Percentiles rank a stretch among this genome's conserved stretches.
phyloP scores from a whole-genome alignment of 1,140 invertebrate species.

The Acarapis woodi region DNA sequence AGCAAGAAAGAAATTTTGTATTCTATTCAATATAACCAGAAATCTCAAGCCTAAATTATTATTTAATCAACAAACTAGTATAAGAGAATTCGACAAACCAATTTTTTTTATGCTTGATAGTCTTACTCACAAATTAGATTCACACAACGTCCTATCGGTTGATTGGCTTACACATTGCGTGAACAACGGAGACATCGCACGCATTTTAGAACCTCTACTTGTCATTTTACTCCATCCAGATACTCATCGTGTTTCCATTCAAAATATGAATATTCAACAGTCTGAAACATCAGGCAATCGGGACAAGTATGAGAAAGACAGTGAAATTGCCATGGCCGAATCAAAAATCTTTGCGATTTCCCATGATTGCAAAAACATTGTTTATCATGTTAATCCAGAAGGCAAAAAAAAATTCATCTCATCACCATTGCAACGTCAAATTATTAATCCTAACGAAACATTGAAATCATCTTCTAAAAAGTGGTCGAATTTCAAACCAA shows the following conservation, averaged over 20 bases:
- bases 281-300: conserved; percentile 9
- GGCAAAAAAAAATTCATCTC: conserved; percentile 11
- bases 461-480: conserved; percentile 8
- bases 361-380: conserved; percentile 51
- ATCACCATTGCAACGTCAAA: conserved; percentile 11
- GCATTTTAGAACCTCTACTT: conserved; percentile 41
- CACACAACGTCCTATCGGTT: conserved; percentile 34
- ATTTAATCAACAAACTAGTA: conserved; percentile 20
- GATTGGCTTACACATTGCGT: conserved; percentile 40
- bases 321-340: conserved; percentile 15
- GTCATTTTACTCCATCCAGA: conserved; percentile 44
- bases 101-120: conserved; percentile 46
- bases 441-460: conserved; percentile 1
- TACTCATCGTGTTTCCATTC: conserved; percentile 45
- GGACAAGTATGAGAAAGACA: conserved; percentile 13
- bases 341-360: conserved; percentile 55
- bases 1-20: conserved; percentile 38
- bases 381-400: conserved; percentile 35
- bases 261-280: conserved; percentile 44
- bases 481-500: conserved; percentile 22
- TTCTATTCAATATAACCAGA: conserved; percentile 46
- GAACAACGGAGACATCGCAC: conserved; percentile 37
- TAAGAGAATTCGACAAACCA: conserved; percentile 26
- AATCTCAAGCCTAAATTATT: conserved; percentile 23
- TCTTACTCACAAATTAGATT: conserved; percentile 33